These are phyloP conservation scores for Platygyra sinensis DNA, from an alignment of 64 coral and sea anemone genomes.

Conservation along the genomic window DNA sequence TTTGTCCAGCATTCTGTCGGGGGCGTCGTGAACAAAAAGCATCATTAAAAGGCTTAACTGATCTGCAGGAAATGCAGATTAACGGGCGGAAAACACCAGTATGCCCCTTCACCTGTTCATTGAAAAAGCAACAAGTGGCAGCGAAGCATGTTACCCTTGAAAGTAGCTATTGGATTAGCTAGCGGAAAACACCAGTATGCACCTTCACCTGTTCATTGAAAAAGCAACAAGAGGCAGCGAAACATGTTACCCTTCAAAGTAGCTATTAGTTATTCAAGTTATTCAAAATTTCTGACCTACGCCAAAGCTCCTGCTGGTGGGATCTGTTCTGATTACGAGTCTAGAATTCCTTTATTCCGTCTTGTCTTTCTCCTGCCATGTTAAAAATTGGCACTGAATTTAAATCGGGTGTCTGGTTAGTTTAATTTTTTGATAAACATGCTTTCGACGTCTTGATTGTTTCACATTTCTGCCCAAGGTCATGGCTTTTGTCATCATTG, in stretches of 20 bases:
- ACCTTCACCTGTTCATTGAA: neutral
- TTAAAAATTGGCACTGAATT: neutral
- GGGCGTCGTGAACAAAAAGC: neutral
- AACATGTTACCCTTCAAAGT: neutral
- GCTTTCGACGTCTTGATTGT: neutral
- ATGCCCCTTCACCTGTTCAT: neutral
- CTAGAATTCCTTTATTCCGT: neutral
- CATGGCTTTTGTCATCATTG: neutral
- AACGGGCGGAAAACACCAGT: neutral
- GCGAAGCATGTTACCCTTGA: neutral
- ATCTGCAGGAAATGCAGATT: neutral
- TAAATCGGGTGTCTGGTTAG: neutral
- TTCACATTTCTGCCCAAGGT: slow-evolving; percentile 16
- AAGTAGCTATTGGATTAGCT: neutral
- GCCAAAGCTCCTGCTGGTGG: neutral
- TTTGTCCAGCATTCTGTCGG: too few relatives aligned
- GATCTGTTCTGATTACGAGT: neutral
- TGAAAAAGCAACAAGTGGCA: neutral
- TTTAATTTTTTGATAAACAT: slow-evolving; percentile 37
- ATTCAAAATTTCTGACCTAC: slow-evolving; percentile 2
- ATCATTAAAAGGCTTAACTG: neutral
- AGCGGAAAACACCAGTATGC: too few relatives aligned
- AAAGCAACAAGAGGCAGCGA: neutral
- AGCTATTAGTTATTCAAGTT: neutral
- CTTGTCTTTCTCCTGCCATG: neutral